Percentiles rank a stretch among this genome's conserved stretches.
Conservation (phyloP, 2,113 vertebrate genomes). For the Mohoua ochrocephala region DNA sequence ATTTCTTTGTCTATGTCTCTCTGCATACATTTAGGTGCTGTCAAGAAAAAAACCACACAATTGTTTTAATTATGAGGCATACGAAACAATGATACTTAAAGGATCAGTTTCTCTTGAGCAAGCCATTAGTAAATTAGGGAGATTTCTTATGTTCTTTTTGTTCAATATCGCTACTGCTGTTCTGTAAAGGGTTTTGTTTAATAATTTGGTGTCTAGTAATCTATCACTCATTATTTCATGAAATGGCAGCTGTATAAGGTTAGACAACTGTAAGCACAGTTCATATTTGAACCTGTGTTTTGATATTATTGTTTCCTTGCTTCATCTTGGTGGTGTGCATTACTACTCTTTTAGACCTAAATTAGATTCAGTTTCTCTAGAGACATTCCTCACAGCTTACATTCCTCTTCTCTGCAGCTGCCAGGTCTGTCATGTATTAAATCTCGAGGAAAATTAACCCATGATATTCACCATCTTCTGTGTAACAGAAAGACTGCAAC, state of each 20-base stretch:
- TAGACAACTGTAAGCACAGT: neutral
- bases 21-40: neutral
- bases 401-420: neutral
- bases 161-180: neutral
- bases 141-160: neutral
- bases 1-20: neutral
- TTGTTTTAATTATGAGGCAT: neutral
- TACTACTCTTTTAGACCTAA: neutral
- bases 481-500: neutral
- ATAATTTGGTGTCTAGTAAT: neutral
- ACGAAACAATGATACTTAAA: neutral
- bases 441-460: neutral
- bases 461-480: neutral
- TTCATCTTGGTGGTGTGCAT: neutral
- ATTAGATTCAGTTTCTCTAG: slow-evolving; percentile 5
- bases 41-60: neutral
- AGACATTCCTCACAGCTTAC: slow-evolving; percentile 1
- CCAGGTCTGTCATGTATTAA: neutral
- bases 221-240: neutral
- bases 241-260: neutral
- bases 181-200: neutral
- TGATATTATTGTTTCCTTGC: neutral
- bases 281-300: neutral
- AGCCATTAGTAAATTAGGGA: neutral
- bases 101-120: neutral